Percentiles rank a stretch among this genome's conserved stretches.
These are phyloP conservation scores for Dicyrtoma fusca DNA, from an alignment of 2,888 invertebrate species.

Conservation along the genomic window DNA sequence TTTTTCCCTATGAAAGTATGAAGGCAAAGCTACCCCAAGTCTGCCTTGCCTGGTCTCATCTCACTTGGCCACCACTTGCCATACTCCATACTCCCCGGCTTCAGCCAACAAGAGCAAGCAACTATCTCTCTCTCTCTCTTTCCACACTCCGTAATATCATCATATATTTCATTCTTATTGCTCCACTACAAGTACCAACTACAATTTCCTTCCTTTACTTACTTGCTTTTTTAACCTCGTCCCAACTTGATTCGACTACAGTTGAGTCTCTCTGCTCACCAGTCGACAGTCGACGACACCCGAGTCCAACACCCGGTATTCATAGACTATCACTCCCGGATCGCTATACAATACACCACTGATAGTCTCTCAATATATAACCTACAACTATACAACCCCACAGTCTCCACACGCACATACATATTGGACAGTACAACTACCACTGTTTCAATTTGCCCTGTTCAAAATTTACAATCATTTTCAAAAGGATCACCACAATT, in stretches of 20 bases:
- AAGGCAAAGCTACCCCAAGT: not conserved
- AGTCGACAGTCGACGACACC: constrained; percentile 24
- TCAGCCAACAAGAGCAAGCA: not conserved
- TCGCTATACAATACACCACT: constrained; percentile 52
- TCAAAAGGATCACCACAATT: not conserved
- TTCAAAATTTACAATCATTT: not conserved
- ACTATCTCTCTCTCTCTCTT: constrained; percentile 23
- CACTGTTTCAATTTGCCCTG: constrained; percentile 17
- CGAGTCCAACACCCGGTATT: constrained; percentile 39
- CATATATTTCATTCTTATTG: too few species aligned
- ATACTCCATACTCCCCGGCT: constrained; percentile 13
- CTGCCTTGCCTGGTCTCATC: not conserved
- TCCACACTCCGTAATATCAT: not conserved
- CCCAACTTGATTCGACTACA: constrained; percentile 8
- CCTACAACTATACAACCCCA: constrained; percentile 13
- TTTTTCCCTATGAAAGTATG: not conserved
- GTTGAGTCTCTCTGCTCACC: constrained; percentile 25
- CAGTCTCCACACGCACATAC: constrained; percentile 1
- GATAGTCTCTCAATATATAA: constrained; percentile 43
- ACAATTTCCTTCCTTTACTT: constrained; percentile 18
- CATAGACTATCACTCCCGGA: constrained; percentile 51
- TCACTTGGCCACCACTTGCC: constrained; percentile 21
- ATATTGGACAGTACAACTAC: not conserved
- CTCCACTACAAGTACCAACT: constrained; percentile 6
- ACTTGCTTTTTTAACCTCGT: constrained; percentile 24